A percentile compares a stretch with the other conserved stretches of the same genome.
Conservation (phyloP, 1,140 invertebrate genomes). For the Hyles euphorbiae region DNA sequence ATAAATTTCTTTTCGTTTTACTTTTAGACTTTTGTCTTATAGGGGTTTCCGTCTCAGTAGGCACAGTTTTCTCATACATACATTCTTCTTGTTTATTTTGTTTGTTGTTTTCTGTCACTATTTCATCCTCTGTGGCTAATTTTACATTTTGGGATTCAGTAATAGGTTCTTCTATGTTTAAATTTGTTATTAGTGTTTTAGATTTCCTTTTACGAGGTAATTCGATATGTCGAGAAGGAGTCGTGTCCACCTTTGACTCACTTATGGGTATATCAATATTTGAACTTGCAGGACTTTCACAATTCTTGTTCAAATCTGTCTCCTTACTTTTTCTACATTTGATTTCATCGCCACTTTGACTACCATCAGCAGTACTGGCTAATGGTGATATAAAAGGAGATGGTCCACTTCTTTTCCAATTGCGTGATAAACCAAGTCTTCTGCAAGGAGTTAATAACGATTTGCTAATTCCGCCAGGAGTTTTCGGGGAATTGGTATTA, state of each 20-base stretch:
- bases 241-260: slow-evolving; percentile 15
- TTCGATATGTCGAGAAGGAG: slow-evolving; percentile 28
- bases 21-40: slow-evolving; percentile 29
- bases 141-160: slow-evolving; percentile 1
- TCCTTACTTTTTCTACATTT: slow-evolving; percentile 34
- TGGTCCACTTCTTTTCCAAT: slow-evolving; percentile 49
- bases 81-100: neutral
- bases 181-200: slow-evolving; percentile 33
- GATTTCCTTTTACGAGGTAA: slow-evolving; percentile 40
- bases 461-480: slow-evolving; percentile 63
- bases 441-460: slow-evolving; percentile 58
- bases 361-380: slow-evolving; percentile 17
- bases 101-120: neutral
- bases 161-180: slow-evolving; percentile 10
- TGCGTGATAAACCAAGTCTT: slow-evolving; percentile 57
- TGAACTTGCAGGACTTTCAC: neutral
- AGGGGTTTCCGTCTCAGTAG: slow-evolving; percentile 17
- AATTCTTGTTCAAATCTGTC: slow-evolving; percentile 3
- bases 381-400: slow-evolving; percentile 63
- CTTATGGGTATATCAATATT: neutral
- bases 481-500: slow-evolving; percentile 52
- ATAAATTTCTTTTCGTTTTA: slow-evolving; percentile 10
- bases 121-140: neutral
- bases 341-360: slow-evolving; percentile 21
- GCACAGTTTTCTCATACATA: slow-evolving; percentile 1